Percentiles rank a stretch among this genome's conserved stretches.
These are phyloP conservation scores for Bimastos eiseni DNA, from an alignment of 2,888 invertebrate species.

Conservation along the genomic window DNA sequence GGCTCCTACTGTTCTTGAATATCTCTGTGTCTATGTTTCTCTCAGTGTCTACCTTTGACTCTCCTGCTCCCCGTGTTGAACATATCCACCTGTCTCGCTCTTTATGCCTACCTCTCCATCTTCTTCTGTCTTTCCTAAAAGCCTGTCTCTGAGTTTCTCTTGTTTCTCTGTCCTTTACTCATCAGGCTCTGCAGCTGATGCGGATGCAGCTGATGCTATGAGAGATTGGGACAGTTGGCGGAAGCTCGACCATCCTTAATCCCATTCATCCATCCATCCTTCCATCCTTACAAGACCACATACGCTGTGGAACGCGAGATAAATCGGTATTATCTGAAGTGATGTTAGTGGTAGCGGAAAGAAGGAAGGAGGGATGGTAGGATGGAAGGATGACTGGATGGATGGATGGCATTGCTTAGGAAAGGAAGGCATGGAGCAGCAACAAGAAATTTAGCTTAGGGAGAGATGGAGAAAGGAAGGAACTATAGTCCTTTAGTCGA, in stretches of 20 bases:
- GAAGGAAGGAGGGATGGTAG: neutral
- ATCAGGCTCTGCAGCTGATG: neutral
- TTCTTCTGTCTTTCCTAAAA: too few species aligned
- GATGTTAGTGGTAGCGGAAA: neutral
- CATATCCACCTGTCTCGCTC: too few species aligned
- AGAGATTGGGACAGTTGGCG: neutral
- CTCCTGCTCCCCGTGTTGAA: too few species aligned
- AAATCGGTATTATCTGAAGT: neutral
- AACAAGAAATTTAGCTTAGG: too few species aligned
- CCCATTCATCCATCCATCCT: slow-evolving; percentile 13
- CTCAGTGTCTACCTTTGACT: too few species aligned
- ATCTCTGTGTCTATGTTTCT: too few species aligned
- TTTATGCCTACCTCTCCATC: too few species aligned
- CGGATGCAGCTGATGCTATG: neutral
- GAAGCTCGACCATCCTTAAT: neutral
- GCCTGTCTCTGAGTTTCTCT: too few species aligned
- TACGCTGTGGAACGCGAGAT: neutral
- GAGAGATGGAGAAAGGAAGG: too few species aligned
- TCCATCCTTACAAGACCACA: neutral
- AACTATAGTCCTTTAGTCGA: too few species aligned
- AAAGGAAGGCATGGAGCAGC: neutral
- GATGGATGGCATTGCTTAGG: too few species aligned
- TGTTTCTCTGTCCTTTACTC: neutral
- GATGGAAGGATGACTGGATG: neutral
- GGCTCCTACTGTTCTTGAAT: too few species aligned